Conservation (phyloP, 2,888 invertebrate genomes). For the Pharmacophagus antenor region DNA sequence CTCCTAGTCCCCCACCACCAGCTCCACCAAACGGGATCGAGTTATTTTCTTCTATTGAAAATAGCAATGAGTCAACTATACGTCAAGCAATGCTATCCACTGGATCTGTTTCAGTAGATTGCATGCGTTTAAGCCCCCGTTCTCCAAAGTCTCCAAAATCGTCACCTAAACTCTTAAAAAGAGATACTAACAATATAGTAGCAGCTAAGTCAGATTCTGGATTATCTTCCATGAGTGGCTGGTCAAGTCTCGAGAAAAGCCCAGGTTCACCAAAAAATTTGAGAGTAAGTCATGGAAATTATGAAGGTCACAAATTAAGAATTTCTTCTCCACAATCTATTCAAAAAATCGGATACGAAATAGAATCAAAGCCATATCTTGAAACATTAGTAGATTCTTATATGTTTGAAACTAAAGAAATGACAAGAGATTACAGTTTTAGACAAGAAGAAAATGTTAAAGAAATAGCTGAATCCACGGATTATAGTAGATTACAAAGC, state of each 20-base stretch:
- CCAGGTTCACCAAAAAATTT: slow-evolving; percentile 88
- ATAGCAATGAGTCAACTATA: slow-evolving; percentile 54
- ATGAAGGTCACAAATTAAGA: slow-evolving; percentile 68
- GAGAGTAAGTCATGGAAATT: slow-evolving; percentile 59
- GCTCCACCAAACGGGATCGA: slow-evolving; percentile 85
- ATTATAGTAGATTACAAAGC: slow-evolving; percentile 57
- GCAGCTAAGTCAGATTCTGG: slow-evolving; percentile 93
- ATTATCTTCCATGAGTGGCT: slow-evolving; percentile 92
- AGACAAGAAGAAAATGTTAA: slow-evolving; percentile 53
- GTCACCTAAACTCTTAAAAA: slow-evolving; percentile 85
- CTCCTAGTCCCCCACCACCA: slow-evolving; percentile 90
- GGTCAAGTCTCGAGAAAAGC: slow-evolving; percentile 92
- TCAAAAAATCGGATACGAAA: slow-evolving; percentile 65
- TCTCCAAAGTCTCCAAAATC: slow-evolving; percentile 87
- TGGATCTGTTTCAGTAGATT: slow-evolving; percentile 58
- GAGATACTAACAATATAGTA: slow-evolving; percentile 82
- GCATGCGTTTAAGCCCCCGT: slow-evolving; percentile 83
- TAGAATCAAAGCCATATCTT: slow-evolving; percentile 71
- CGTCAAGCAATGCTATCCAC: slow-evolving; percentile 62
- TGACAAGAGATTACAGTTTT: slow-evolving; percentile 60
- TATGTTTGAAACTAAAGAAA: slow-evolving; percentile 53
- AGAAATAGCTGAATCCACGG: slow-evolving; percentile 54
- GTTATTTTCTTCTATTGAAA: slow-evolving; percentile 69
- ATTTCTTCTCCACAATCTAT: slow-evolving; percentile 64
- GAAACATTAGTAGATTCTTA: slow-evolving; percentile 82